Percentiles rank a stretch among this genome's conserved stretches.
phyloP scores from a whole-genome alignment of 2,113 vertebrate species.

The Vidua chalybeata region DNA sequence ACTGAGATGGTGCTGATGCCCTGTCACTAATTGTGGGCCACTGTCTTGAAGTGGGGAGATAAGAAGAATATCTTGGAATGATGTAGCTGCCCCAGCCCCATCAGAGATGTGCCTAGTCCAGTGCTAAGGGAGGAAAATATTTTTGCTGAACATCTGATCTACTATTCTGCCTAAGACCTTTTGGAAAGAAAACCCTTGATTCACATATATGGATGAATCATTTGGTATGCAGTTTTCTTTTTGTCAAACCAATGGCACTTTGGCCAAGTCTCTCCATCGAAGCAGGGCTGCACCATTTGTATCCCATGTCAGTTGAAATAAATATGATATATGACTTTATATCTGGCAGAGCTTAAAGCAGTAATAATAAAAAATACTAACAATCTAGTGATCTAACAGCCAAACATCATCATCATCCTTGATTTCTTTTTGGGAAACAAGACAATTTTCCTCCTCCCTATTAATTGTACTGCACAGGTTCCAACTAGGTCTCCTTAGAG shows the following conservation, averaged over 20 bases:
- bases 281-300: background rate
- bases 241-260: background rate
- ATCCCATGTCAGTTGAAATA: background rate
- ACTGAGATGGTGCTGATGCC: background rate
- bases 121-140: background rate
- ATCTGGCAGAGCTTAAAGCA: background rate
- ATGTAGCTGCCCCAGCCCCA: background rate
- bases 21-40: background rate
- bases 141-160: background rate
- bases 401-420: background rate
- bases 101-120: background rate
- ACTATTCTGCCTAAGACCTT: background rate
- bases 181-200: background rate
- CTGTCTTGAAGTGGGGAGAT: background rate
- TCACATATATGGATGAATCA: background rate
- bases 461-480: background rate
- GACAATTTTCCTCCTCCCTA: background rate
- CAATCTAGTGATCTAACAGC: background rate
- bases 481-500: background rate
- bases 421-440: slow-evolving; percentile 11
- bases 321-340: background rate
- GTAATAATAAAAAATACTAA: background rate
- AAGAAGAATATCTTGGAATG: background rate
- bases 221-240: background rate
- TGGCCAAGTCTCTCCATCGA: background rate